These are phyloP conservation scores for Agrilus biguttatus DNA, from an alignment of 2,888 invertebrate species.

Conservation along the genomic window DNA sequence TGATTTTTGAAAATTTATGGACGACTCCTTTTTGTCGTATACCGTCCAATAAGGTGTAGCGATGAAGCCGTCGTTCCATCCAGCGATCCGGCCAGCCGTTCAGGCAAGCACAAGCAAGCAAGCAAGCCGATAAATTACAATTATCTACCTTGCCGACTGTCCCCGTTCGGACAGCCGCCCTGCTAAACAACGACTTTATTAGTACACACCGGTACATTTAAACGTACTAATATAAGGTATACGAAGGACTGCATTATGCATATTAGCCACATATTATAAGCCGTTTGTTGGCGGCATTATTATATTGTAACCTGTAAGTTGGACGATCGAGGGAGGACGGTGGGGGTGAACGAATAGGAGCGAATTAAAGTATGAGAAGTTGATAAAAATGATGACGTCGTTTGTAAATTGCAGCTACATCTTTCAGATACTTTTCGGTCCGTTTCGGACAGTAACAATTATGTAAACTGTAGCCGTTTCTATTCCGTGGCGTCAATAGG, in stretches of 20 bases:
- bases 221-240: constrained; percentile 6
- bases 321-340: too few species aligned
- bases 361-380: too few species aligned
- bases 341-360: too few species aligned
- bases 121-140: constrained; percentile 18
- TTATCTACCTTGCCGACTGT: constrained; percentile 17
- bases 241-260: constrained; percentile 5
- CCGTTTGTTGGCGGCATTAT: too few species aligned
- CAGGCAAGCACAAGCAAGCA: neutral
- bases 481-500: too few species aligned
- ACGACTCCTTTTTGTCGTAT: constrained; percentile 3
- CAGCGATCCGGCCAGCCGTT: neutral
- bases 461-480: too few species aligned
- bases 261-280: neutral
- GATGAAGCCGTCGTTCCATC: constrained; percentile 15
- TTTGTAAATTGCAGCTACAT: too few species aligned
- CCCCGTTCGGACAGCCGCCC: constrained; percentile 16
- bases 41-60: constrained; percentile 8
- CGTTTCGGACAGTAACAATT: too few species aligned
- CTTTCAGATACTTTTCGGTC: too few species aligned
- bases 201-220: constrained; percentile 15
- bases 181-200: constrained; percentile 20
- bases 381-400: too few species aligned
- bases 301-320: too few species aligned
- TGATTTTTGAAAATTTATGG: too few species aligned